phyloP scores from a whole-genome alignment of 1,140 invertebrate genomes.

The Kradibia gibbosae region DNA sequence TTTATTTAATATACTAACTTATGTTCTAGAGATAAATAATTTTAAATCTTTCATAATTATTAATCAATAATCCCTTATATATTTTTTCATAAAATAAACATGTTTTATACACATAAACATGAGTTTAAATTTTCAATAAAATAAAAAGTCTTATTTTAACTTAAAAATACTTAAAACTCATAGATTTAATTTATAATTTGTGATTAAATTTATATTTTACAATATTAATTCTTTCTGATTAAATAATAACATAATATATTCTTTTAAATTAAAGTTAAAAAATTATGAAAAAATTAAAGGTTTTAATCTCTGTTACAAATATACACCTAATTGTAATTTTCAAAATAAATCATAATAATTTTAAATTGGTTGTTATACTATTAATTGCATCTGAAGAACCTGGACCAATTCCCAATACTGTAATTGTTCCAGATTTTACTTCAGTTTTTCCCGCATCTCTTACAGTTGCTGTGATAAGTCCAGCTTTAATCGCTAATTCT shows the following conservation, averaged over 20 bases:
- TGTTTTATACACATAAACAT: no score
- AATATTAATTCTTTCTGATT: no score
- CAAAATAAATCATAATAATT: constrained; percentile 74
- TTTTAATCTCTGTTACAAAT: neutral
- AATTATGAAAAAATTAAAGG: no score
- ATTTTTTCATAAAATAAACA: neutral
- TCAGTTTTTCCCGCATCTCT: constrained; percentile 86
- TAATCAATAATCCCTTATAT: neutral
- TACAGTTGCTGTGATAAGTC: constrained; percentile 78
- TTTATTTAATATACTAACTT: constrained; percentile 39
- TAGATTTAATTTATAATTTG: no score
- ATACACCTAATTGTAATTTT: constrained; percentile 12
- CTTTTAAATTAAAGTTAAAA: no score
- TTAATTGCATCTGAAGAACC: constrained; percentile 77
- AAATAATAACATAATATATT: no score
- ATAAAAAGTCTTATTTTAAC: no score
- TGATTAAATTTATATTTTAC: no score
- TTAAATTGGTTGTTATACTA: constrained; percentile 80
- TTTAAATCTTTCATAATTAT: constrained; percentile 9
- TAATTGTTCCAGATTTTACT: constrained; percentile 78
- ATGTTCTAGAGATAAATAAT: constrained; percentile 26
- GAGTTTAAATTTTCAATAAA: no score
- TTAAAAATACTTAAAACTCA: no score
- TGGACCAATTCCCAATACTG: constrained; percentile 86
- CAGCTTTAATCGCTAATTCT: constrained; percentile 72